Conservation (phyloP, 2,888 invertebrate genomes). For the Macaria liturata region DNA sequence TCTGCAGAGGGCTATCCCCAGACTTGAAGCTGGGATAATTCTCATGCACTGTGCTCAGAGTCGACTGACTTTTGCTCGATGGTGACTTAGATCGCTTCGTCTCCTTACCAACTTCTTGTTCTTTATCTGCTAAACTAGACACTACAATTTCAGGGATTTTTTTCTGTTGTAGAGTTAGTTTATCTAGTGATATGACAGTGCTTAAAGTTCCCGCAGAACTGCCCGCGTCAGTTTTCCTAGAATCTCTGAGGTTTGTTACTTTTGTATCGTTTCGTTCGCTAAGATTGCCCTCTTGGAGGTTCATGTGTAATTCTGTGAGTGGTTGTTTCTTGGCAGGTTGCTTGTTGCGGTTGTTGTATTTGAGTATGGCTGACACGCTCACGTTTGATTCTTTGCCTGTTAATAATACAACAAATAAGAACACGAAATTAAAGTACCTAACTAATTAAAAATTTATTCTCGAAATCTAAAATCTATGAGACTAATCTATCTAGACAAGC, state of each 20-base stretch:
- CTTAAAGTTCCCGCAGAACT: constrained; percentile 62
- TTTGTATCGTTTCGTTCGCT: constrained; percentile 47
- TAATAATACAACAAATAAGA: too few species aligned
- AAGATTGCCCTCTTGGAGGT: constrained; percentile 48
- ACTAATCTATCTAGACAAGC: too few species aligned
- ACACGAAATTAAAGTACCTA: too few species aligned
- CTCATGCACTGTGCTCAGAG: constrained; percentile 70
- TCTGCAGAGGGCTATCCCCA: constrained; percentile 56
- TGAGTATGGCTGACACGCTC: constrained; percentile 63
- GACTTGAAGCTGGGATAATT: constrained; percentile 63
- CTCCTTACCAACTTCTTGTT: constrained; percentile 38
- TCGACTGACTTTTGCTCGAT: constrained; percentile 66
- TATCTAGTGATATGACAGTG: constrained; percentile 60
- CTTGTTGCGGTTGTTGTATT: constrained; percentile 54
- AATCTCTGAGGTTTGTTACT: constrained; percentile 52
- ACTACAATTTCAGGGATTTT: constrained; percentile 51
- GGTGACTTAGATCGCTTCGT: constrained; percentile 64
- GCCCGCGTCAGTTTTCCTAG: constrained; percentile 54
- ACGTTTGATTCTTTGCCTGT: constrained; percentile 69
- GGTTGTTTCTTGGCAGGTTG: constrained; percentile 54
- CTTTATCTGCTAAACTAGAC: constrained; percentile 39
- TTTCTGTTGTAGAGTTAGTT: constrained; percentile 42
- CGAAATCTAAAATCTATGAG: too few species aligned
- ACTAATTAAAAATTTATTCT: too few species aligned
- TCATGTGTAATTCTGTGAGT: constrained; percentile 59